Conservation (phyloP, 2,888 invertebrate genomes). For the Drosophila phalerata region DNA sequence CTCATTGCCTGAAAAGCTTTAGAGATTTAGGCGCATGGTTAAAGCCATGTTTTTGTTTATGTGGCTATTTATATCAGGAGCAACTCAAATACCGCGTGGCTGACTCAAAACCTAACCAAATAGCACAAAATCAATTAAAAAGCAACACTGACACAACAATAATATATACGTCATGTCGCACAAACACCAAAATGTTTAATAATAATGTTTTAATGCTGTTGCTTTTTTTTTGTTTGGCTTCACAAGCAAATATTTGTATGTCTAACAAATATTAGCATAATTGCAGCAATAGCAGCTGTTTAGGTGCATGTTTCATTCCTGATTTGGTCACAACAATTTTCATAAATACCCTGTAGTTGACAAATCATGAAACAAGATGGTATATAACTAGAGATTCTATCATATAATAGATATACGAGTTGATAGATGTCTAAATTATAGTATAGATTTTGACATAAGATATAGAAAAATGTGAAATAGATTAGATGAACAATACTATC, state of each 20-base stretch:
- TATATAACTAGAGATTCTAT: neutral
- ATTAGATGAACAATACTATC: no score
- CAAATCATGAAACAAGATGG: neutral
- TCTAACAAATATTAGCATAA: slow-evolving; percentile 43
- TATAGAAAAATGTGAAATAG: neutral
- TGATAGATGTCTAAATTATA: neutral
- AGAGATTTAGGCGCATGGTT: slow-evolving; percentile 39
- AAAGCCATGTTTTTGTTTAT: slow-evolving; percentile 12
- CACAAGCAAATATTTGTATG: slow-evolving; percentile 42
- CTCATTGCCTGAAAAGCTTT: slow-evolving; percentile 12
- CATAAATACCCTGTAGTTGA: neutral
- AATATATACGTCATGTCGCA: slow-evolving; percentile 19
- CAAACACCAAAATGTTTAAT: slow-evolving; percentile 47
- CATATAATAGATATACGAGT: no score
- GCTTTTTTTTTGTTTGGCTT: slow-evolving; percentile 2
- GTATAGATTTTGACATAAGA: neutral
- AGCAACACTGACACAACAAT: slow-evolving; percentile 31
- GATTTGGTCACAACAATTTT: slow-evolving; percentile 18
- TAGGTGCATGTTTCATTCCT: slow-evolving; percentile 18
- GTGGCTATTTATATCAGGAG: slow-evolving; percentile 1
- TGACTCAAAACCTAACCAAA: slow-evolving; percentile 55
- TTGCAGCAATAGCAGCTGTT: slow-evolving; percentile 46
- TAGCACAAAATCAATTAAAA: slow-evolving; percentile 51
- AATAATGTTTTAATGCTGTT: slow-evolving; percentile 50
- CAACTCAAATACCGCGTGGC: slow-evolving; percentile 33